Percentiles rank a stretch among this genome's conserved stretches.
Conservation (phyloP, 2,113 vertebrate species). For the Piaya cayana region DNA sequence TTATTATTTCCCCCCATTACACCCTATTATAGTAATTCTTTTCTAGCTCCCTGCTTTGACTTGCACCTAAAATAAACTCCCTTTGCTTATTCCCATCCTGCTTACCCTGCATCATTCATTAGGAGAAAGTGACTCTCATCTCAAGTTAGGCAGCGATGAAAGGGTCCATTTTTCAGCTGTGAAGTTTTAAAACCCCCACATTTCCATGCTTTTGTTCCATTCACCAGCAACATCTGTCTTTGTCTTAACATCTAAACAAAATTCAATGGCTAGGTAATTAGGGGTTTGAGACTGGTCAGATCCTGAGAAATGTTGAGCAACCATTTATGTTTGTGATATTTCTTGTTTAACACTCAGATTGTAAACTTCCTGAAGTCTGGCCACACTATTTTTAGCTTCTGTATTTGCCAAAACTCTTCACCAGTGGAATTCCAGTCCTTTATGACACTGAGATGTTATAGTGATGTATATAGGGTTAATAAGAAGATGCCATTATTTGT, state of each 20-base stretch:
- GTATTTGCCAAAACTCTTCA: neutral
- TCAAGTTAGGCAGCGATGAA: neutral
- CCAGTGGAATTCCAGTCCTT: neutral
- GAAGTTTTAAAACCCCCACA: accelerated
- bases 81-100: neutral
- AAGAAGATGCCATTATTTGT: neutral
- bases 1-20: accelerated
- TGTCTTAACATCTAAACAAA: neutral
- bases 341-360: neutral
- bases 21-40: neutral
- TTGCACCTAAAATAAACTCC: neutral
- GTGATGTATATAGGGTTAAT: neutral
- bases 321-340: neutral
- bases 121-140: neutral
- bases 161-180: neutral
- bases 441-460: neutral
- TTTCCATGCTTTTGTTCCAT: neutral
- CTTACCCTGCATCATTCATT: neutral
- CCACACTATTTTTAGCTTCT: neutral
- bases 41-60: neutral
- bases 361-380: neutral
- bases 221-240: neutral
- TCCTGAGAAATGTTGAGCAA: neutral
- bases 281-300: neutral
- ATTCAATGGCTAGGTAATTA: neutral